Conservation (phyloP, 2,113 vertebrate genomes). For the Hippopotamus amphibius region DNA sequence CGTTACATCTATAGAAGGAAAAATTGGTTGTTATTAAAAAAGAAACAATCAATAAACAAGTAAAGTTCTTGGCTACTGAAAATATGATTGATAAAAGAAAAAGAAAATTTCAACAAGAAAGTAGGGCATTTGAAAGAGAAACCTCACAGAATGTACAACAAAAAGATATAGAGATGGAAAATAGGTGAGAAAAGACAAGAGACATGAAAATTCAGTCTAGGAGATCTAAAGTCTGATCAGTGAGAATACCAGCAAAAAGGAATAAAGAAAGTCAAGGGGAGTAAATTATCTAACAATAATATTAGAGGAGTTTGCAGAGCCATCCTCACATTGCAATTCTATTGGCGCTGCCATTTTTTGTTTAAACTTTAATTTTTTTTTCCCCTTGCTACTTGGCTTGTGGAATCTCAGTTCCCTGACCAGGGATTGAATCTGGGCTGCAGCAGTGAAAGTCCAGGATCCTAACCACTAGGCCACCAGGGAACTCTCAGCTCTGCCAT, state of each 20-base stretch:
- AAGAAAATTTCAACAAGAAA: background rate
- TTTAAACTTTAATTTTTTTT: too few relatives aligned
- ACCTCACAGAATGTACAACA: background rate
- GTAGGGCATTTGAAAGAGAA: background rate
- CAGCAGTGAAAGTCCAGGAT: too few relatives aligned
- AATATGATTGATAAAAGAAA: background rate
- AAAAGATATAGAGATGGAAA: background rate
- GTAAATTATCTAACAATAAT: background rate
- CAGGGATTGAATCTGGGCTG: too few relatives aligned
- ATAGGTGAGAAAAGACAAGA: constrained; percentile 22
- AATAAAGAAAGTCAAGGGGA: background rate
- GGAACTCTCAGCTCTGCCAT: background rate
- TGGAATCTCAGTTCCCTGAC: too few relatives aligned
- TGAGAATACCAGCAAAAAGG: background rate
- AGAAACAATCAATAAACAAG: background rate
- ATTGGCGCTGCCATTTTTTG: background rate
- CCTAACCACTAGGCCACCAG: too few relatives aligned
- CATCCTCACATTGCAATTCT: background rate
- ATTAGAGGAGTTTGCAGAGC: background rate
- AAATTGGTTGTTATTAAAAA: background rate
- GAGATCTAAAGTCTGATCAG: constrained; percentile 24
- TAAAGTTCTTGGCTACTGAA: background rate
- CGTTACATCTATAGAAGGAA: background rate
- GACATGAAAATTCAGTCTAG: background rate
- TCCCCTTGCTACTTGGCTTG: too few relatives aligned